A percentile compares a stretch with the other conserved stretches of the same genome.
Conservation (phyloP, 2,797 vertebrate species). For the Galagoides demidoff region DNA sequence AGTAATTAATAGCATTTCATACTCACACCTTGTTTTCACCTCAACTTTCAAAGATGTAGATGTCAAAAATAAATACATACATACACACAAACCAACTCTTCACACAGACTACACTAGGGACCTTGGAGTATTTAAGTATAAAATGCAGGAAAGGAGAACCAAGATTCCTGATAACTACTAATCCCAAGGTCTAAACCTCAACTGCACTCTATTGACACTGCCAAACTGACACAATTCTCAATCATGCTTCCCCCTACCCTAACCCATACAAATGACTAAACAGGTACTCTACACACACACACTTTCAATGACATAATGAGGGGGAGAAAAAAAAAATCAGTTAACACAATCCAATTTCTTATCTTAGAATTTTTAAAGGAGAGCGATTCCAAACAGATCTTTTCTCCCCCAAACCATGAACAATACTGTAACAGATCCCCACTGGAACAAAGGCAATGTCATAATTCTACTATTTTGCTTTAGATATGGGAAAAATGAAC, state of each 20-base stretch:
- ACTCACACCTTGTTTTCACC: conserved; percentile 27
- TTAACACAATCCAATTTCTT: conserved; percentile 51
- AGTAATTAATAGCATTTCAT: conserved; percentile 61
- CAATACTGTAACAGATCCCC: not conserved
- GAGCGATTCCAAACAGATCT: conserved; percentile 22
- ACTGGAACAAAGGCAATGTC: not conserved
- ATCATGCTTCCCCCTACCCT: not conserved
- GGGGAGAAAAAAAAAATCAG: not conserved
- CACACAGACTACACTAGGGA: conserved; percentile 32
- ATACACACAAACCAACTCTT: not conserved
- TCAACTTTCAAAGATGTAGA: conserved; percentile 54
- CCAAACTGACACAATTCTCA: not conserved
- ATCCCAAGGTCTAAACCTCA: conserved; percentile 59
- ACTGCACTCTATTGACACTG: not conserved
- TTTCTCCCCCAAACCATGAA: conserved; percentile 19
- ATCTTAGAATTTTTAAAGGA: conserved; percentile 54
- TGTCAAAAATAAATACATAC: not conserved
- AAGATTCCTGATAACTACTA: conserved; percentile 31
- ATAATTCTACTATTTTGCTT: not conserved
- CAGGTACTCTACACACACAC: conserved; percentile 11
- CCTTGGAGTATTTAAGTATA: conserved; percentile 64
- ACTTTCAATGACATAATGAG: not conserved
- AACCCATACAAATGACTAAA: conserved; percentile 50
- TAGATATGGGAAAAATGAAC: conserved; percentile 44
- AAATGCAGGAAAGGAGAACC: conserved; percentile 52